Evolutionary conservation across 1,140 invertebrate genomes (phyloP), one percentile per base, ranked within the genome.

Genomic region (Trinorchestia longiramus): DNA sequence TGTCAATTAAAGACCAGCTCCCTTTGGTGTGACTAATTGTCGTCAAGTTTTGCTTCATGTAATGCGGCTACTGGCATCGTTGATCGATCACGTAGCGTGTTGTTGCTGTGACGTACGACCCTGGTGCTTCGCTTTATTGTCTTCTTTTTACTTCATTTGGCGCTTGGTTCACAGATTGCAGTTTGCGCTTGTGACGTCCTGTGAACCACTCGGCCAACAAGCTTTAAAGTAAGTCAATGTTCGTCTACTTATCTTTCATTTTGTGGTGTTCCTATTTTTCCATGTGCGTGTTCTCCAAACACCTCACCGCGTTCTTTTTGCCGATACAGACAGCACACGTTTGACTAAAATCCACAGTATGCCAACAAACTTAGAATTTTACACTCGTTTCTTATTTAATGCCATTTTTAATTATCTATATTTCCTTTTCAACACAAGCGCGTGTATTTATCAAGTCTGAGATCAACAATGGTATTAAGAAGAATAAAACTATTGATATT

Each of bases 101-200:
- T 41, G 15, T 43, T 42, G 88, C 8, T 43, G n/a, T 90, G 88
- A 90, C 88, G 62, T 77, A 77, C 11, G 62, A 90, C 88, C 88
- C 43, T 90, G 88, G 88, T 90, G n/a, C 43, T 90, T 43, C 43
- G 43, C 92, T 94, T 43, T 42, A 42, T 94, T 94, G 43, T 11
- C 43, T 43, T 94, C 43, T 15, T 43, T 94, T 45, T 42, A 45
- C 92, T 94, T 45, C 43, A 40, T 45, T 45, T 45, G 92, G 92
- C 92, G 92, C 43, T 94, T 94, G 92, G 43, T 94, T 94, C 92
- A 94, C 92, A 94, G 92, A 94, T 94, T 42, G 92, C 92, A 94
- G 92, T 45, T 94, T 94, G 92, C 92, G 92, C 92, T 94, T 94
- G 92, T 94, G 92, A 94, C 92, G 92, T 94, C 92, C 88, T 91